These are phyloP conservation scores for Chaetodon trifasciatus DNA, from an alignment of 2,797 vertebrate species.

Conservation along the genomic window DNA sequence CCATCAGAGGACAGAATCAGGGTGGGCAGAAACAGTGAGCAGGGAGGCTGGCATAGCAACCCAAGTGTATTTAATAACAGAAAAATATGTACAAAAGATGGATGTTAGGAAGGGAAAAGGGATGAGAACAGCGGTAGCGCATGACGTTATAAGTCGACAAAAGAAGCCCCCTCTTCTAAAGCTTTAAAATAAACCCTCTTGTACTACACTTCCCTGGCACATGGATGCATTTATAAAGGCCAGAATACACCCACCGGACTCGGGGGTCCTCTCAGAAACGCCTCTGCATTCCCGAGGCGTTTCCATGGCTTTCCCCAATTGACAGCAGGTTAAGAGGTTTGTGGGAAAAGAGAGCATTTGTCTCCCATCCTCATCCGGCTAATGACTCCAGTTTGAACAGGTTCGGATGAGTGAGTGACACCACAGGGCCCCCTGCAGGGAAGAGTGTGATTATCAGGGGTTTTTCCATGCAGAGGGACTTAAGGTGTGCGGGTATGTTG, in stretches of 20 bases:
- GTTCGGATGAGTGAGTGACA: conserved; percentile 60
- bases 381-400: conserved; percentile 76
- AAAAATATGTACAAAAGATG: background rate
- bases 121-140: conserved; percentile 14
- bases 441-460: conserved; percentile 22
- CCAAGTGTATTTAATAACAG: background rate
- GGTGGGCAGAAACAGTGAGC: conserved; percentile 21
- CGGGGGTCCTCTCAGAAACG: conserved; percentile 69
- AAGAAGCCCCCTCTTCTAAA: conserved; percentile 41
- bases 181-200: conserved; percentile 57
- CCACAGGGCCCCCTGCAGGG: conserved; percentile 72
- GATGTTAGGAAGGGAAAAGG: background rate
- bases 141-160: conserved; percentile 45
- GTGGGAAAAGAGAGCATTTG: conserved; percentile 83
- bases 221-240: conserved; percentile 74
- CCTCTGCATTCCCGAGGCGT: conserved; percentile 80
- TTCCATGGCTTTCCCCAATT: conserved; percentile 82
- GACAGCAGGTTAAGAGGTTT: conserved; percentile 86
- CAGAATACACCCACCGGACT: conserved; percentile 67
- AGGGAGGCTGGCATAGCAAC: background rate
- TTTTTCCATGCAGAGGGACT: background rate
- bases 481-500: background rate
- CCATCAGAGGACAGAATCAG: conserved; percentile 23
- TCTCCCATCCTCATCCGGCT: conserved; percentile 74
- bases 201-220: conserved; percentile 42